A percentile compares a stretch with the other conserved stretches of the same genome.
These are phyloP conservation scores for Drosophila stalkeri DNA, from an alignment of 2,888 invertebrate genomes.

Conservation along the genomic window DNA sequence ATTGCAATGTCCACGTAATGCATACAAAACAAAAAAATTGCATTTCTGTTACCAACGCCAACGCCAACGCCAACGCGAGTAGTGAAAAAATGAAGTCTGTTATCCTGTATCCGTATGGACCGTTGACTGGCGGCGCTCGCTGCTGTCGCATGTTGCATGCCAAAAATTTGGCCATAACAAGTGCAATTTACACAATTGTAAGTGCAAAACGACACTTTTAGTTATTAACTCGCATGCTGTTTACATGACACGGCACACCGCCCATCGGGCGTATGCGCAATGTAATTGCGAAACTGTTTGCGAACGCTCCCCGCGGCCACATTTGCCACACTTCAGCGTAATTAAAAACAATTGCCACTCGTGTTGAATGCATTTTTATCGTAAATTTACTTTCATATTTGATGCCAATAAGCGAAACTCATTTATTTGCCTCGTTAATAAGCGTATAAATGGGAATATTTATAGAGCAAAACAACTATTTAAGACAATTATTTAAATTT, in stretches of 20 bases:
- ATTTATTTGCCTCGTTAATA: not conserved
- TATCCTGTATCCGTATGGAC: conserved; percentile 86
- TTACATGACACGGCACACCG: conserved; percentile 5
- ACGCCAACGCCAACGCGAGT: conserved; percentile 55
- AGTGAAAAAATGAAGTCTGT: conserved; percentile 86
- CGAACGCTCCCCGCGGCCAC: conserved; percentile 13
- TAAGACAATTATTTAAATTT: not conserved
- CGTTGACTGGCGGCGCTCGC: conserved; percentile 85
- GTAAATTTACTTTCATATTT: conserved; percentile 19
- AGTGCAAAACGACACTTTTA: conserved; percentile 82
- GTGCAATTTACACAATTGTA: conserved; percentile 91
- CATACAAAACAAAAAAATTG: conserved; percentile 73
- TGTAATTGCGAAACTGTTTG: conserved; percentile 27
- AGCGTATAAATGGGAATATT: not conserved
- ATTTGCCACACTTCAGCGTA: conserved; percentile 7
- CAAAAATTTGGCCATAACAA: conserved; percentile 90
- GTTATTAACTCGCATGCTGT: conserved; percentile 33
- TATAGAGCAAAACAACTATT: not conserved
- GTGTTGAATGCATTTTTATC: conserved; percentile 14
- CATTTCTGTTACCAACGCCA: conserved; percentile 64
- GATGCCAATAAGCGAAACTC: conserved; percentile 3
- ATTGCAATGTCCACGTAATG: conserved; percentile 74
- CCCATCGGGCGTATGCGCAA: conserved; percentile 58
- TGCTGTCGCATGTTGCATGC: conserved; percentile 89
- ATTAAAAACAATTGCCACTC: conserved; percentile 46